phyloP scores from a whole-genome alignment of 35 echinoderm and acorn worm genomes.

The Stichopus chloronotus region DNA sequence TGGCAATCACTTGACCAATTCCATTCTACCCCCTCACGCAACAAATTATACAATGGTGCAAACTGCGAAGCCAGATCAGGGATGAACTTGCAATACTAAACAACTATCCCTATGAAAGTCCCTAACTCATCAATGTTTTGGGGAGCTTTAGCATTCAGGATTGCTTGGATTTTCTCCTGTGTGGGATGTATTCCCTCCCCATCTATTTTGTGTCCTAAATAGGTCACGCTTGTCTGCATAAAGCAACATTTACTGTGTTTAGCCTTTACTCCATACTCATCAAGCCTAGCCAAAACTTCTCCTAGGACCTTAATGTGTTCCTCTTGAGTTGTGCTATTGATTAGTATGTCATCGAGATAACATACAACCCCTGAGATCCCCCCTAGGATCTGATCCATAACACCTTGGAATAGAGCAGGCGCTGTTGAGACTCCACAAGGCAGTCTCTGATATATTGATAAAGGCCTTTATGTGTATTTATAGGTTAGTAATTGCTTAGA shows the following conservation, averaged over 20 bases:
- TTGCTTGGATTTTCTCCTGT: conserved; percentile 67
- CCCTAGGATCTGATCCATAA: conserved; percentile 53
- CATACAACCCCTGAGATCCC: conserved; percentile 64
- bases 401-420: conserved; percentile 61
- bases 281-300: conserved; percentile 59
- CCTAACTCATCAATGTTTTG: conserved; percentile 62
- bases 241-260: conserved; percentile 63
- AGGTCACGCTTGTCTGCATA: conserved; percentile 55
- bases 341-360: conserved; percentile 75
- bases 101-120: conserved; percentile 63
- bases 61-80: conserved; percentile 58
- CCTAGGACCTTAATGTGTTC: not conserved
- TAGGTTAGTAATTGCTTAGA: conserved; percentile 58
- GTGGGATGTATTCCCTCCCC: conserved; percentile 58
- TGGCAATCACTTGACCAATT: conserved; percentile 67
- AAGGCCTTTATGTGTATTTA: conserved; percentile 66
- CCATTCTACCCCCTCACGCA: conserved; percentile 67
- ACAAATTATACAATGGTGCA: conserved; percentile 67
- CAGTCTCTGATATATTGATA: conserved; percentile 68
- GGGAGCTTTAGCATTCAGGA: conserved; percentile 57
- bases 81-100: conserved; percentile 75
- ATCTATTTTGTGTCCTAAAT: conserved; percentile 65
- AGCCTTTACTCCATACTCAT: conserved; percentile 29
- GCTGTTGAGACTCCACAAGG: conserved; percentile 75
- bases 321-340: conserved; percentile 57